phyloP scores from a whole-genome alignment of 2,888 invertebrate genomes.

The Seira ritae region DNA sequence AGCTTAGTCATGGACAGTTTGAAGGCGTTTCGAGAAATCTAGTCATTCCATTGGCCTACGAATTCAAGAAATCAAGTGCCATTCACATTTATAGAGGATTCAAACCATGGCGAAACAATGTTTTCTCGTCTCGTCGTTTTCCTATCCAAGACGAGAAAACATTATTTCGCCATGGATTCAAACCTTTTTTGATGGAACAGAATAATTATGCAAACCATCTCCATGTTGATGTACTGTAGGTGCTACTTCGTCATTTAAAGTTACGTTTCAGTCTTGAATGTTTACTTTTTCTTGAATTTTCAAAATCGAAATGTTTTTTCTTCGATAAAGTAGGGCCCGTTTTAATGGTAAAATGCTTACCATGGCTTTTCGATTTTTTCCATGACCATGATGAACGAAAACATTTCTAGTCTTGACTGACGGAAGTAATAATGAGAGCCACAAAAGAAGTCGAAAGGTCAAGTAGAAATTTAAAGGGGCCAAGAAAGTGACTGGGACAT shows the following conservation, averaged over 20 bases:
- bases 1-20: background rate
- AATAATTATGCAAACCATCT: background rate
- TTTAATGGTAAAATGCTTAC: background rate
- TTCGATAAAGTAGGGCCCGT: no score
- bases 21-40: background rate
- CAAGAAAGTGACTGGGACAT: background rate
- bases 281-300: background rate
- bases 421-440: no score
- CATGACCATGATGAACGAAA: background rate
- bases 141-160: background rate
- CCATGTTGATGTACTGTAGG: background rate
- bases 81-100: no score
- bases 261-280: background rate
- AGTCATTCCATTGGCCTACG: background rate
- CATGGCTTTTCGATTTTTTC: background rate
- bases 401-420: background rate
- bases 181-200: background rate
- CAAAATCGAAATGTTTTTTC: no score
- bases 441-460: no score
- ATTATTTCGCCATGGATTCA: background rate
- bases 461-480: background rate
- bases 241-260: background rate
- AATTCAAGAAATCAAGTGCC: no score
- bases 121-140: no score
- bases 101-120: background rate